A percentile compares a stretch with the other conserved stretches of the same genome.
Conservation (phyloP, 2,888 invertebrate species). For the Limnephilus auricula region DNA sequence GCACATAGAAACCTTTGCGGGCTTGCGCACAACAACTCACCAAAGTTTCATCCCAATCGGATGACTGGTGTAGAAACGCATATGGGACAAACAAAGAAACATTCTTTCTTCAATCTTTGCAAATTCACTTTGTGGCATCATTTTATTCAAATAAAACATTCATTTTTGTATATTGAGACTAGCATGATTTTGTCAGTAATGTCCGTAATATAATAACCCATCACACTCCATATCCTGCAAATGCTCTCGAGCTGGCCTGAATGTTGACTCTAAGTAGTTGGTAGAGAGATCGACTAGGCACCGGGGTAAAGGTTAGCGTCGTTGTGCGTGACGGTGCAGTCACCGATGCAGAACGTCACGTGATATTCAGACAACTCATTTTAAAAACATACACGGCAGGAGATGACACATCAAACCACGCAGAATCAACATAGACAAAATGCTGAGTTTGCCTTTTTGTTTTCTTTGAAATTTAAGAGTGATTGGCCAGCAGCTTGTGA, state of each 20-base stretch:
- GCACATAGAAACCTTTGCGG: too few species aligned
- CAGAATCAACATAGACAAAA: background rate
- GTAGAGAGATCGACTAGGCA: background rate
- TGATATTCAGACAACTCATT: background rate
- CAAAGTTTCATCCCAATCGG: too few species aligned
- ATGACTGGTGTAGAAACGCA: too few species aligned
- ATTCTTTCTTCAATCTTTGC: too few species aligned
- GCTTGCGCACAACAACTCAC: too few species aligned
- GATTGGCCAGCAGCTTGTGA: too few species aligned
- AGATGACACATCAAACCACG: background rate
- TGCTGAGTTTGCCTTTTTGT: background rate
- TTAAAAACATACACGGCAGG: background rate
- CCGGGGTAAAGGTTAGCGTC: background rate
- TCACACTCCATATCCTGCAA: background rate
- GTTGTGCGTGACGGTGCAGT: background rate
- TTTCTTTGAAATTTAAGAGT: background rate
- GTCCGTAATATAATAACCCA: background rate
- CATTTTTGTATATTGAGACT: too few species aligned
- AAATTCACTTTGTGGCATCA: too few species aligned
- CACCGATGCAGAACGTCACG: background rate
- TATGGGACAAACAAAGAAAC: too few species aligned
- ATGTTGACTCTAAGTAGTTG: background rate
- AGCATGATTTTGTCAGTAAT: background rate
- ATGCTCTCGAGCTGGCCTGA: background rate
- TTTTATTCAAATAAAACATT: too few species aligned